phyloP scores from a whole-genome alignment of 2,888 invertebrate species.

The Pristionchus arcanus region DNA sequence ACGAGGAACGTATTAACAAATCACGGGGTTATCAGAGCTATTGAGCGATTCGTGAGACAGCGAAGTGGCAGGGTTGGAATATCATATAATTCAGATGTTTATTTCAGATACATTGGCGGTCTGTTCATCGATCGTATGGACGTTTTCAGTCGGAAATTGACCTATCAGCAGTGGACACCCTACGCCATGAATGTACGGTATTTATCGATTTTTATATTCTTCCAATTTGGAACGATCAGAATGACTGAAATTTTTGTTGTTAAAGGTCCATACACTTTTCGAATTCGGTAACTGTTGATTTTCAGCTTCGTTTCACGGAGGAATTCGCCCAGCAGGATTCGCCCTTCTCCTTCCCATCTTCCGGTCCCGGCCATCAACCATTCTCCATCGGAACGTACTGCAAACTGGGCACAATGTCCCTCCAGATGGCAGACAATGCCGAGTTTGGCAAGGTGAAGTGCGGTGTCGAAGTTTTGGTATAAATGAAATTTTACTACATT shows the following conservation, averaged over 20 bases:
- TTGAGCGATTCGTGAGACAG: no score
- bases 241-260: no score
- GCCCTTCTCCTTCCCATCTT: conserved; percentile 28
- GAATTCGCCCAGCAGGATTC: background rate
- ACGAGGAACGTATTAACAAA: no score
- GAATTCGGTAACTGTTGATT: background rate
- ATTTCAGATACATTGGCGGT: no score
- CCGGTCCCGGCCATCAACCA: background rate
- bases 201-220: background rate
- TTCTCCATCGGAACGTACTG: conserved; percentile 27
- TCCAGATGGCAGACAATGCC: conserved; percentile 42
- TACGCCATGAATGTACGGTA: background rate
- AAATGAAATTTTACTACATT: background rate
- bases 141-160: background rate
- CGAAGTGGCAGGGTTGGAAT: no score
- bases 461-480: background rate
- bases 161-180: conserved; percentile 20
- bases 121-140: no score
- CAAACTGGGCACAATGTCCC: background rate
- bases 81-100: no score
- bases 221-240: no score
- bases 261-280: no score
- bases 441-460: conserved; percentile 10
- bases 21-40: no score
- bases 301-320: conserved; percentile 7